These are phyloP conservation scores for Dichetophora obliterata DNA, from an alignment of 2,888 invertebrate genomes.

Conservation along the genomic window DNA sequence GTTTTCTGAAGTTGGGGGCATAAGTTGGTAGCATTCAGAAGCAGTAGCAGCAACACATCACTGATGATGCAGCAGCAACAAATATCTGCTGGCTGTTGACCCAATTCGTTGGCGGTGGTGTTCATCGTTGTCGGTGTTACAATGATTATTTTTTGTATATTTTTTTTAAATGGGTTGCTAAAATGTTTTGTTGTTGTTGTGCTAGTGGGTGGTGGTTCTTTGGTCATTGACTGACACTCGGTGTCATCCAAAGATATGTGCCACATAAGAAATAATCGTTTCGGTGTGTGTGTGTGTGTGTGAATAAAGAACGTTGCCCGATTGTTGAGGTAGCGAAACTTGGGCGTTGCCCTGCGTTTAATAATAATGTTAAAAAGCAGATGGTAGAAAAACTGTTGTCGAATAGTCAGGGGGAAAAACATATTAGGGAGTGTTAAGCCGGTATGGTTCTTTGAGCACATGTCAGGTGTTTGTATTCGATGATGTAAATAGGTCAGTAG, in stretches of 20 bases:
- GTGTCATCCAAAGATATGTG: not conserved
- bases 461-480: no score
- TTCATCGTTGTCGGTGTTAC: no score
- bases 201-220: not conserved
- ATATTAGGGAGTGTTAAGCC: not conserved
- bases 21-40: no score
- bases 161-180: not conserved
- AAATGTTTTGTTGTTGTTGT: not conserved
- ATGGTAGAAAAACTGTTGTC: not conserved
- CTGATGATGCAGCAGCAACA: not conserved
- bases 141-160: not conserved
- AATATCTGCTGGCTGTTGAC: constrained; percentile 10
- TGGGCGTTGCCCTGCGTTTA: not conserved
- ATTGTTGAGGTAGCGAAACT: not conserved
- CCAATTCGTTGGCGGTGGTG: not conserved
- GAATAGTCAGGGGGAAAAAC: no score
- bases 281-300: not conserved
- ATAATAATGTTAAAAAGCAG: no score
- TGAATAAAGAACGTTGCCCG: not conserved
- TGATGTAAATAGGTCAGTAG: no score
- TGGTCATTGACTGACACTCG: constrained; percentile 15
- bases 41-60: not conserved
- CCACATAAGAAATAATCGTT: not conserved
- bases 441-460: not conserved
- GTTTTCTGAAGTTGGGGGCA: not conserved